Percentiles rank a stretch among this genome's conserved stretches.
phyloP scores from a whole-genome alignment of 2,797 vertebrate genomes.

The Pempheris klunzingeri region DNA sequence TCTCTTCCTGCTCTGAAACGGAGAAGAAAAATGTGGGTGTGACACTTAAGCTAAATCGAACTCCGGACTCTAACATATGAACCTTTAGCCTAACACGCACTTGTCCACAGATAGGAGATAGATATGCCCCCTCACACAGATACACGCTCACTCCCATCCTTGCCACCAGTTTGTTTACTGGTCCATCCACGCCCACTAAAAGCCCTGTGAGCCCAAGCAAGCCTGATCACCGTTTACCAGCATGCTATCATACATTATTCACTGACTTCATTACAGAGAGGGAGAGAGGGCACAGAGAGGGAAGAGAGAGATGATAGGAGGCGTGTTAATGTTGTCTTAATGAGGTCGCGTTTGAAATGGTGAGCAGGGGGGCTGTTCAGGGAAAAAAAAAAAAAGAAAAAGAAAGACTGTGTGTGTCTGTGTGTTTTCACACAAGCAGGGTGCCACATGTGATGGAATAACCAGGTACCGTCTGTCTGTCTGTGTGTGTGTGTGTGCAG shows the following conservation, averaged over 20 bases:
- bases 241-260: constrained; percentile 81
- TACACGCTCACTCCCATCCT: constrained; percentile 10
- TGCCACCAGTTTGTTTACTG: constrained; percentile 74
- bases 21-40: neutral
- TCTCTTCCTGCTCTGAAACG: constrained; percentile 62
- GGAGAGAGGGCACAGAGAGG: constrained; percentile 28
- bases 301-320: constrained; percentile 61
- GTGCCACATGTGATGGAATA: constrained; percentile 53
- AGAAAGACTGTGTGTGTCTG: constrained; percentile 29
- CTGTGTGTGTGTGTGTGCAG: constrained; percentile 27
- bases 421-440: constrained; percentile 40
- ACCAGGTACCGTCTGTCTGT: constrained; percentile 46
- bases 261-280: constrained; percentile 66
- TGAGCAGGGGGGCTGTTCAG: constrained; percentile 27
- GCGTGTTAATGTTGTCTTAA: constrained; percentile 82
- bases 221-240: constrained; percentile 74
- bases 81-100: neutral
- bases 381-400: too few species aligned
- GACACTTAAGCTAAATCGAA: neutral
- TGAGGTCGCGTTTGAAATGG: constrained; percentile 78
- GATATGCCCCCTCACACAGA: neutral
- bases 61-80: neutral
- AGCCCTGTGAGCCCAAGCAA: constrained; percentile 65
- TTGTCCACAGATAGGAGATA: neutral
- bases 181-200: constrained; percentile 73